These are phyloP conservation scores for Ophion obscuratus DNA, from an alignment of 2,888 invertebrate species.

Conservation along the genomic window DNA sequence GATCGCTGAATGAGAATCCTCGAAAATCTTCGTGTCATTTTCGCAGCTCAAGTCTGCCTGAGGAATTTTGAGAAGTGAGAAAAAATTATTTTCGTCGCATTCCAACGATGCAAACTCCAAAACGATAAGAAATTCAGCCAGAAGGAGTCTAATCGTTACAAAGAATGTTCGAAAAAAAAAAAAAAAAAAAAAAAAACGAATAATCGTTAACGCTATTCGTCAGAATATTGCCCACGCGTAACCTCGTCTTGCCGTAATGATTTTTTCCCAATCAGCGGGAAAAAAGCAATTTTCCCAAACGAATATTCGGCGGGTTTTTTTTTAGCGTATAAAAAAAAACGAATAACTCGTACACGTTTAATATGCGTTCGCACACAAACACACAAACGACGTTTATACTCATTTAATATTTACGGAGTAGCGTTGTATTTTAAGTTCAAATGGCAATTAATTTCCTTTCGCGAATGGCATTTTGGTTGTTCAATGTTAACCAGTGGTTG, in stretches of 20 bases:
- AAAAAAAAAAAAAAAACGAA: constrained; percentile 4
- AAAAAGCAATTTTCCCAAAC: not conserved
- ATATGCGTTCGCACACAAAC: not conserved
- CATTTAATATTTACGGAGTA: constrained; percentile 28
- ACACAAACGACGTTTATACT: constrained; percentile 52
- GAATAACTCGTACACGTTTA: constrained; percentile 1
- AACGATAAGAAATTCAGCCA: too few species aligned
- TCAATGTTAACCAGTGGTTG: constrained; percentile 49
- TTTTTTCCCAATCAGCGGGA: not conserved
- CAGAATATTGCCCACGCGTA: not conserved
- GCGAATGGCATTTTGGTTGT: constrained; percentile 55
- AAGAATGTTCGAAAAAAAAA: constrained; percentile 8
- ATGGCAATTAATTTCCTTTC: constrained; percentile 60
- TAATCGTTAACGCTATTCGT: constrained; percentile 2
- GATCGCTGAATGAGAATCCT: too few species aligned
- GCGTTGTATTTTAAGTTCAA: constrained; percentile 53
- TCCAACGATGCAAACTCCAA: too few species aligned
- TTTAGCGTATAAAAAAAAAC: not conserved
- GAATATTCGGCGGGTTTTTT: constrained; percentile 22
- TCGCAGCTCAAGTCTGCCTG: too few species aligned
- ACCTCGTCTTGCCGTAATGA: constrained; percentile 2
- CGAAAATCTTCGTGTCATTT: too few species aligned
- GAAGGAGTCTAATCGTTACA: not conserved
- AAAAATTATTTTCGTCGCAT: too few species aligned
- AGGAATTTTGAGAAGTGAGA: too few species aligned